These are phyloP conservation scores for Eriosoma lanigerum DNA, from an alignment of 1,140 invertebrate species.

Conservation along the genomic window DNA sequence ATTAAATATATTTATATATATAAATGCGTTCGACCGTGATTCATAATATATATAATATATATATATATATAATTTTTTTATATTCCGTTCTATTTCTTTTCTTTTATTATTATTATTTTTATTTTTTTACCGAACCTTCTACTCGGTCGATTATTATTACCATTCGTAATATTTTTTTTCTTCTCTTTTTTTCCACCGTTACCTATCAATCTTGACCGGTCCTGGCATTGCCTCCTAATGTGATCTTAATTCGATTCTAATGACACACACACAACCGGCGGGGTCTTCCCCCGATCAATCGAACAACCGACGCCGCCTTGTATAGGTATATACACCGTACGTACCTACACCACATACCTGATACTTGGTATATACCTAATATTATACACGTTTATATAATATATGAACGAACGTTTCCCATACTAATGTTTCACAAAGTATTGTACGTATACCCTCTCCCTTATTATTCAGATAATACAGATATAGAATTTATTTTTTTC, in stretches of 20 bases:
- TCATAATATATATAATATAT: not conserved
- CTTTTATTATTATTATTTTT: not conserved
- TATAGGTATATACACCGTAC: not conserved
- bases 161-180: slow-evolving; percentile 38
- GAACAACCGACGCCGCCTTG: slow-evolving; percentile 25
- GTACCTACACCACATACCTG: too few species aligned
- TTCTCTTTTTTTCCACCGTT: slow-evolving; percentile 30
- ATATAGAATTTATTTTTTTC: slow-evolving; percentile 7
- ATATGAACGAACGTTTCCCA: not conserved
- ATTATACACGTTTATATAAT: not conserved
- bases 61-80: not conserved
- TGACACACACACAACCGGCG: slow-evolving; percentile 46
- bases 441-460: too few species aligned
- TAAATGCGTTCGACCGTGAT: slow-evolving; percentile 36
- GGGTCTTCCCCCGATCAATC: slow-evolving; percentile 50
- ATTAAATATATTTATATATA: slow-evolving; percentile 40
- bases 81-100: slow-evolving; percentile 46
- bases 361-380: not conserved
- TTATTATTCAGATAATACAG: not conserved
- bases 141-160: slow-evolving; percentile 49
- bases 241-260: slow-evolving; percentile 52
- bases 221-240: slow-evolving; percentile 49
- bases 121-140: slow-evolving; percentile 23
- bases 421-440: slow-evolving; percentile 20
- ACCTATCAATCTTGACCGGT: slow-evolving; percentile 52